Evolutionary conservation across 2,113 vertebrate genomes (phyloP), one percentile per base, ranked within the genome.

Genomic region (Hemicordylus capensis): DNA sequence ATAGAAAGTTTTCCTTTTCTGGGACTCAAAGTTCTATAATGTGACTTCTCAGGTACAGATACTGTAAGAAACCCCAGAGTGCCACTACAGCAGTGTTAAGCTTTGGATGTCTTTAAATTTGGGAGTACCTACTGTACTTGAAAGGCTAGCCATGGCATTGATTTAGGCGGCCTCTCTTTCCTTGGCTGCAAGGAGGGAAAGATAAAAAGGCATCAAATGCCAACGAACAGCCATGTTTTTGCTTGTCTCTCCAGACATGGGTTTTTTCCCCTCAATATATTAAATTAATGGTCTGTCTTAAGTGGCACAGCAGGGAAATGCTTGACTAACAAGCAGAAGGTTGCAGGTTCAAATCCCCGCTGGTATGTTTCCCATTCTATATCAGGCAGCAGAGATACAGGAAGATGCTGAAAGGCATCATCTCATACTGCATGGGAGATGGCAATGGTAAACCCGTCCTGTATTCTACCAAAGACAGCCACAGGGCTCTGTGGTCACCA

Each of bases 1-100:
- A 91, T 93, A 93, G 90, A 94, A 95, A 91, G 58, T 90, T 94
- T 89, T 90, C 82, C 87, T 73, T 82, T 92, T 75, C 92, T 91
- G 89, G 90, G 90, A 88, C 94, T 94, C 88, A 54, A 95, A 95
- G 87, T 86, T 88, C 90, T 94, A 4, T 92, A 91, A 93, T 92
- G 90, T 91, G 89, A 88, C 84, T 95, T 93, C 81, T 93, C 86
- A 85, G 75, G 87, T 89, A 44, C 63, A 88, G 92, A 93, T 93
- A 90, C 88, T 77, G 85, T 89, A 94, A 90, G 85, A 92, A 94
- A 94, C 90, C 88, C 20, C 61, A 64, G 58, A n/a, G 80, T 90
- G 28, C 34, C 34, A 17, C 86, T 90, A 84, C 83, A 86, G 72
- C 81, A 72, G 80, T 81, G 85, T 79, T 70, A 90, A 85, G 87